A percentile compares a stretch with the other conserved stretches of the same genome.
phyloP scores from a whole-genome alignment of 2,113 vertebrate species.

The Gasterosteus aculeatus region DNA sequence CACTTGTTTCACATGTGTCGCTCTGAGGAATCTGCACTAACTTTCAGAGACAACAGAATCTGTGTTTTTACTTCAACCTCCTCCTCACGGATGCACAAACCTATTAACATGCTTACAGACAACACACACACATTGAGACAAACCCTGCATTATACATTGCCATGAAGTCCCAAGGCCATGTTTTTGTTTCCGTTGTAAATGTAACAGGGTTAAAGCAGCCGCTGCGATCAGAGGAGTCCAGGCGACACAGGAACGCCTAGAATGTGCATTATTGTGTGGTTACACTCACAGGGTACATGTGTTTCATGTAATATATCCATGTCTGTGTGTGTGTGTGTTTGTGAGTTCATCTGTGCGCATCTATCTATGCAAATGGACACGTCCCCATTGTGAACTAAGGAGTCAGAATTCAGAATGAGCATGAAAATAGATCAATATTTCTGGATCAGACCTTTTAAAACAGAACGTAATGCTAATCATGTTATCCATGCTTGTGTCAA shows the following conservation, averaged over 20 bases:
- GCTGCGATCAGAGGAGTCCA: constrained; percentile 55
- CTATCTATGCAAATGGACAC: constrained; percentile 3
- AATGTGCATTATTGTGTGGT: constrained; percentile 51
- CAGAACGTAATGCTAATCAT: too few species aligned
- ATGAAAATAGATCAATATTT: background rate
- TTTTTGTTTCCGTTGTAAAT: constrained; percentile 76
- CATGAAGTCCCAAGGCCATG: constrained; percentile 70
- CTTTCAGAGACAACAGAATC: constrained; percentile 40
- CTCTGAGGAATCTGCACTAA: constrained; percentile 28
- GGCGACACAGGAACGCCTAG: constrained; percentile 51
- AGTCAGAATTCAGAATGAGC: background rate
- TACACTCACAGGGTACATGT: constrained; percentile 14
- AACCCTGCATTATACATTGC: constrained; percentile 51
- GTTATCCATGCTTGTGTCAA: too few species aligned
- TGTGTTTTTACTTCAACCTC: constrained; percentile 14
- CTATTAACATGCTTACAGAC: constrained; percentile 38
- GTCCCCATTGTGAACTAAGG: background rate
- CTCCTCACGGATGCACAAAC: constrained; percentile 24
- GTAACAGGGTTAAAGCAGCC: constrained; percentile 59
- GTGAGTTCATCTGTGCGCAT: background rate
- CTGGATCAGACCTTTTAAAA: background rate
- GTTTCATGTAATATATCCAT: constrained; percentile 41
- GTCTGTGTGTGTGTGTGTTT: constrained; percentile 1
- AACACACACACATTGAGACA: constrained; percentile 31
- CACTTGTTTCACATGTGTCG: constrained; percentile 16